Percentiles rank a stretch among this genome's conserved stretches.
These are phyloP conservation scores for Ypsolopha sequella DNA, from an alignment of 2,888 invertebrate genomes.

Conservation along the genomic window DNA sequence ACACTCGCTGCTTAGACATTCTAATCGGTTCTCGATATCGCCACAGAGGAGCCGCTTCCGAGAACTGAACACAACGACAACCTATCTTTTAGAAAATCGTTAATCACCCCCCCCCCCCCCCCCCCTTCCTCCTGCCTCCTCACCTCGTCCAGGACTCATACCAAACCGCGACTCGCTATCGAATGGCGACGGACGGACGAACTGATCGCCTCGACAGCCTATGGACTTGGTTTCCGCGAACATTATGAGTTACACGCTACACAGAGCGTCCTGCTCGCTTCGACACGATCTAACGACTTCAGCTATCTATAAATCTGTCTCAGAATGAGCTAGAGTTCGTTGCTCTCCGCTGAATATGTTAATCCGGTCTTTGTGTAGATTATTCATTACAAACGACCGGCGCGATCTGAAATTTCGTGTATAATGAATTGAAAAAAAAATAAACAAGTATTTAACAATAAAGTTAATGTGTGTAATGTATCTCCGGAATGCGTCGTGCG, in stretches of 20 bases:
- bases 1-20: constrained; percentile 12
- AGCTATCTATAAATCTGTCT: constrained; percentile 43
- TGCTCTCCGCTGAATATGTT: constrained; percentile 11
- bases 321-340: constrained; percentile 24
- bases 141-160: neutral
- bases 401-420: no score
- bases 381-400: neutral
- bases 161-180: constrained; percentile 9
- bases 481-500: neutral
- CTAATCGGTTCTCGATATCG: neutral
- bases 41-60: neutral
- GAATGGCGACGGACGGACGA: constrained; percentile 10
- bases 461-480: neutral
- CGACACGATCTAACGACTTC: constrained; percentile 13
- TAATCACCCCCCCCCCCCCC: neutral
- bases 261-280: no score
- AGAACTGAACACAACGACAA: neutral
- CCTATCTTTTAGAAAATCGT: neutral
- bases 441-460: no score
- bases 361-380: neutral
- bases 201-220: neutral
- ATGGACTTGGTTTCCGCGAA: constrained; percentile 25
- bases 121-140: neutral
- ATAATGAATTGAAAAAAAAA: no score
- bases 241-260: constrained; percentile 17